Conservation (phyloP, 1,140 invertebrate genomes). For the Pectinophora gossypiella region DNA sequence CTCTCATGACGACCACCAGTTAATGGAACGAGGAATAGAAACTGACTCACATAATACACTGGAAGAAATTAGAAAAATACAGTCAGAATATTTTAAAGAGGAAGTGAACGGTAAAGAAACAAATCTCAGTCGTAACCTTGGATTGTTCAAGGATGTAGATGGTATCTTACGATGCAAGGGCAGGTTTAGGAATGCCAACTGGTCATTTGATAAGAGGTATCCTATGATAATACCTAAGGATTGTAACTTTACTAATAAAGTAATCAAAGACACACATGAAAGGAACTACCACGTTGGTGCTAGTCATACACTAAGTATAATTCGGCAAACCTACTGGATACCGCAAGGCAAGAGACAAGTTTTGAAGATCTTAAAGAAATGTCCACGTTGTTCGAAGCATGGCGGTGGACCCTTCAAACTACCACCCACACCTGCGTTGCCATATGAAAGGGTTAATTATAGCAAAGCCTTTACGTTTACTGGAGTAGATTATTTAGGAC, state of each 20-base stretch:
- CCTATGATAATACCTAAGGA: slow-evolving; percentile 15
- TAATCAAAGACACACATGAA: slow-evolving; percentile 10
- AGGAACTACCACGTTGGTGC: slow-evolving; percentile 22
- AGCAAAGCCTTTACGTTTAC: slow-evolving; percentile 1
- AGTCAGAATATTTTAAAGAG: slow-evolving; percentile 9
- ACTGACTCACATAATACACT: neutral
- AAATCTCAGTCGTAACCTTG: neutral
- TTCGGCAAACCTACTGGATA: slow-evolving; percentile 21
- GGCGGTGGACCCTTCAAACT: slow-evolving; percentile 23
- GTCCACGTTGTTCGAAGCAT: slow-evolving; percentile 16
- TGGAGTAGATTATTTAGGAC: slow-evolving; percentile 10
- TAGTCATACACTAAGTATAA: slow-evolving; percentile 15
- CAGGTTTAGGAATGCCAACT: slow-evolving; percentile 14
- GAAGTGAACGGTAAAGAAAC: slow-evolving; percentile 9
- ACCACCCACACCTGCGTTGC: slow-evolving; percentile 17
- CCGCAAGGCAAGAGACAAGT: slow-evolving; percentile 17
- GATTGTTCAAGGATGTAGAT: slow-evolving; percentile 11
- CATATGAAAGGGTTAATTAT: slow-evolving; percentile 11
- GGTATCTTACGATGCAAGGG: slow-evolving; percentile 19
- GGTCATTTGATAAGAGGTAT: slow-evolving; percentile 13
- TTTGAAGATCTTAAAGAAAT: slow-evolving; percentile 14
- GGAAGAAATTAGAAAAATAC: slow-evolving; percentile 5
- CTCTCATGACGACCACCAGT: neutral
- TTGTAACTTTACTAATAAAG: slow-evolving; percentile 4
- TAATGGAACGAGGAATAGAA: slow-evolving; percentile 1